Percentiles rank a stretch among this genome's conserved stretches.
These are phyloP conservation scores for Acyrthosiphon pisum DNA, from an alignment of 1,140 invertebrate species.

Conservation along the genomic window DNA sequence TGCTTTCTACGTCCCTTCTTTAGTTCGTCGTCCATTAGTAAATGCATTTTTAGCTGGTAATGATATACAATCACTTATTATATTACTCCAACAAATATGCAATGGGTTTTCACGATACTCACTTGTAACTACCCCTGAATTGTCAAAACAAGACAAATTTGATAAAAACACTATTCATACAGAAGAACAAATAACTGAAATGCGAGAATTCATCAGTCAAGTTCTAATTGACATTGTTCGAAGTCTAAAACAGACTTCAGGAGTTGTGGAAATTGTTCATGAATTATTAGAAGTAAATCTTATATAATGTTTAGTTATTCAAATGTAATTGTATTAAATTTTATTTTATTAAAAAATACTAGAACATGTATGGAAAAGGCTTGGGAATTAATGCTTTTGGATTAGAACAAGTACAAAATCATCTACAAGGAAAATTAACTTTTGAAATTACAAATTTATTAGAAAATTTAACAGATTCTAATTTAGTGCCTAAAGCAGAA, in stretches of 20 bases:
- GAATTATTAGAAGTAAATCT: slow-evolving; percentile 61
- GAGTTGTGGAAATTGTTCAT: slow-evolving; percentile 42
- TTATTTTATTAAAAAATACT: slow-evolving; percentile 59
- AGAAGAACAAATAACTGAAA: slow-evolving; percentile 48
- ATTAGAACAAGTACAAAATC: slow-evolving; percentile 70
- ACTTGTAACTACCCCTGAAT: not conserved
- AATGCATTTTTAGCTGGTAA: slow-evolving; percentile 67
- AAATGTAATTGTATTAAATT: not conserved
- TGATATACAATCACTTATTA: slow-evolving; percentile 68
- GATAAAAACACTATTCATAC: not conserved
- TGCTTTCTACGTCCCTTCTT: slow-evolving; percentile 66
- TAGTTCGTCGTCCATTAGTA: slow-evolving; percentile 67
- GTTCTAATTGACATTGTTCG: slow-evolving; percentile 66
- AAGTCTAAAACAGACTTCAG: slow-evolving; percentile 55
- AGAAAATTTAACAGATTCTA: slow-evolving; percentile 70
- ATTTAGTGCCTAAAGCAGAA: slow-evolving; percentile 65
- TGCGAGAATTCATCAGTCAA: slow-evolving; percentile 64
- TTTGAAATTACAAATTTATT: slow-evolving; percentile 69
- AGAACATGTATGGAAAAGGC: slow-evolving; percentile 69
- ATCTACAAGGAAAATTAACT: slow-evolving; percentile 69
- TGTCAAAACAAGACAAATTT: slow-evolving; percentile 34
- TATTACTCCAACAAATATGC: slow-evolving; percentile 65
- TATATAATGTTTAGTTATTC: slow-evolving; percentile 60
- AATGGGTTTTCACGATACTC: slow-evolving; percentile 62
- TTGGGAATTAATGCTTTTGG: slow-evolving; percentile 69